These are phyloP conservation scores for Macrocentrus cingulum DNA, from an alignment of 1,140 invertebrate genomes.

Conservation along the genomic window DNA sequence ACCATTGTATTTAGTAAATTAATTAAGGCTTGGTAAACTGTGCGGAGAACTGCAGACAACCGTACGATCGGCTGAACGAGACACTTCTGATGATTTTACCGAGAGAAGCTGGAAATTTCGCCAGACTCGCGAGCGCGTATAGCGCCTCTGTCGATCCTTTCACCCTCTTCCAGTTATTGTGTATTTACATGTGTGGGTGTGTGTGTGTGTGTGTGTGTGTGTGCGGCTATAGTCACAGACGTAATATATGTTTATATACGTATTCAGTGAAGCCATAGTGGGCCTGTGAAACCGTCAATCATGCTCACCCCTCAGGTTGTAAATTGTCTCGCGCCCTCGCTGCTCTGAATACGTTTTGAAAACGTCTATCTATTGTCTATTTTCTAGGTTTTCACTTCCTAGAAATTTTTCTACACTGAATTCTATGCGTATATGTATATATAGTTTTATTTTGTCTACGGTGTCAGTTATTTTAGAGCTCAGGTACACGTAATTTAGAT, in stretches of 20 bases:
- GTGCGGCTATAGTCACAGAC: neutral
- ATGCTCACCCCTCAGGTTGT: slow-evolving; percentile 11
- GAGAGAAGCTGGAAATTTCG: neutral
- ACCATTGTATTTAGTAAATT: neutral
- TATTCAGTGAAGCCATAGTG: neutral
- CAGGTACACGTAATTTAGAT: too few species aligned
- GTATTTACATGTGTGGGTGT: neutral
- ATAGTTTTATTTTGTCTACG: too few species aligned
- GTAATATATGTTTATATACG: neutral
- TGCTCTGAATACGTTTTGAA: too few species aligned
- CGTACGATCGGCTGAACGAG: neutral
- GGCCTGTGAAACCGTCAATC: neutral
- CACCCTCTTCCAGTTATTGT: slow-evolving; percentile 5
- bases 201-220: neutral
- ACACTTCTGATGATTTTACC: neutral
- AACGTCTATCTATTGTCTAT: too few species aligned
- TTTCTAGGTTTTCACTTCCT: too few species aligned
- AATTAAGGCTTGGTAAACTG: neutral
- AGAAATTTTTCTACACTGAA: too few species aligned
- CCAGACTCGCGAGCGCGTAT: neutral
- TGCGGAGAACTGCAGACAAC: neutral
- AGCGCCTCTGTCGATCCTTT: slow-evolving; percentile 5
- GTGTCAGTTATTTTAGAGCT: too few species aligned
- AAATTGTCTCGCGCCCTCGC: neutral
- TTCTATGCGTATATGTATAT: too few species aligned